Conservation (phyloP, 2,888 invertebrate species). For the Brachylomia viminalis region DNA sequence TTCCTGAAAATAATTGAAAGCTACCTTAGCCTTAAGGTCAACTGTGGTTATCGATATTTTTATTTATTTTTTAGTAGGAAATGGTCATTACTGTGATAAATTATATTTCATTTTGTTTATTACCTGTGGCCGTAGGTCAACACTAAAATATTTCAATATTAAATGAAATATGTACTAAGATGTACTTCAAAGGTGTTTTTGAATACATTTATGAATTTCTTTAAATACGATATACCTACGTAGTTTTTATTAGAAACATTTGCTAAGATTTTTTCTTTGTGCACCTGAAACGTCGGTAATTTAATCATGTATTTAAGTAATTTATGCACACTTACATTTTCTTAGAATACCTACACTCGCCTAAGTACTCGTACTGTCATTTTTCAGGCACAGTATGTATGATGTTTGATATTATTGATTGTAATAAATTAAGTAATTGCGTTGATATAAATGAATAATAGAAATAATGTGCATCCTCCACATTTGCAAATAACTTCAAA, state of each 20-base stretch:
- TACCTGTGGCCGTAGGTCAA: slow-evolving; percentile 29
- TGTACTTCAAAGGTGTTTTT: slow-evolving; percentile 7
- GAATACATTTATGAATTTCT: slow-evolving; percentile 26
- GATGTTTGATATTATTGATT: not conserved
- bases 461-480: not conserved
- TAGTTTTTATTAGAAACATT: not conserved
- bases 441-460: not conserved
- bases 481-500: not conserved
- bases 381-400: not conserved
- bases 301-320: not conserved
- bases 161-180: slow-evolving; percentile 1
- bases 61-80: slow-evolving; percentile 43
- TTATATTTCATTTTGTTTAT: slow-evolving; percentile 39
- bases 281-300: not conserved
- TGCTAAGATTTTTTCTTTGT: too few species aligned
- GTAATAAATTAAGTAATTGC: not conserved
- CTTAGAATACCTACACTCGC: not conserved
- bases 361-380: not conserved
- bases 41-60: slow-evolving; percentile 24
- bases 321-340: not conserved
- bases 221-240: not conserved
- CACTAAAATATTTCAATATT: slow-evolving; percentile 29
- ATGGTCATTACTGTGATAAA: slow-evolving; percentile 21
- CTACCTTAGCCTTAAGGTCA: slow-evolving; percentile 37
- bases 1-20: slow-evolving; percentile 54